Base-by-base conservation (phyloP, 2,113 vertebrate genomes). In the Riparia riparia region DNA sequence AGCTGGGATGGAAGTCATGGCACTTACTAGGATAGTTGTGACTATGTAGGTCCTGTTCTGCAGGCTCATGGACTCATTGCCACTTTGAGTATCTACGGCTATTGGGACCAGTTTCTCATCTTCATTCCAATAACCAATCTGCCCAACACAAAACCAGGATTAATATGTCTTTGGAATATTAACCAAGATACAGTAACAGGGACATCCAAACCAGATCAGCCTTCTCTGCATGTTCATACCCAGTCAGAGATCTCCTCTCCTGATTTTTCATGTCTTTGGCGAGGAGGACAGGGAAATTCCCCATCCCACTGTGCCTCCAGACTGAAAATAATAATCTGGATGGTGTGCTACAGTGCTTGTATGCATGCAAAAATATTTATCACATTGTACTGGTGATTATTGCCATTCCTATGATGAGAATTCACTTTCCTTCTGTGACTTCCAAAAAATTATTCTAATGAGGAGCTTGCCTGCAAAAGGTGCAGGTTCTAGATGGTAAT, bases 51-150 rank as follows among this genome's bases (percentile, higher is more conserved):
- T 99, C 74, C 99, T 98, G 95, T 99, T 99, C 97, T 99, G 99
- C 41, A 99, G 98, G 65, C 98, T 99, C 14, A 97, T 98, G 10
- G 99, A 98, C 29, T 99, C 99, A 1, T 99, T 99, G 72, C 98
- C 98, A 2, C 98, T 98, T 90, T 98, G 98, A 47, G 98, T 95
- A 63, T 99, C 98, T 14, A 98, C 98, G 7, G 99, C 98, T 20
- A 98, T 98, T 70, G 98, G 99, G 76, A 99, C 99, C 66, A 99
- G 98, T 94, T 99, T 99, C 91, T 99, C 99, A 83, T 99, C 99
- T 97, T 99, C 99, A 53, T 99, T 99, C 99, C 99, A 99, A 95
- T 99, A 99, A 79, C 99, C 99, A 25, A 99, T 99, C 99, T 99
- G 95, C 82, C 81, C 34, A 96, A 54, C 25, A 97, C 45, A 97